Evolutionary conservation across 1,140 invertebrate species (phyloP).

Genomic region (Drosophila bocqueti): DNA sequence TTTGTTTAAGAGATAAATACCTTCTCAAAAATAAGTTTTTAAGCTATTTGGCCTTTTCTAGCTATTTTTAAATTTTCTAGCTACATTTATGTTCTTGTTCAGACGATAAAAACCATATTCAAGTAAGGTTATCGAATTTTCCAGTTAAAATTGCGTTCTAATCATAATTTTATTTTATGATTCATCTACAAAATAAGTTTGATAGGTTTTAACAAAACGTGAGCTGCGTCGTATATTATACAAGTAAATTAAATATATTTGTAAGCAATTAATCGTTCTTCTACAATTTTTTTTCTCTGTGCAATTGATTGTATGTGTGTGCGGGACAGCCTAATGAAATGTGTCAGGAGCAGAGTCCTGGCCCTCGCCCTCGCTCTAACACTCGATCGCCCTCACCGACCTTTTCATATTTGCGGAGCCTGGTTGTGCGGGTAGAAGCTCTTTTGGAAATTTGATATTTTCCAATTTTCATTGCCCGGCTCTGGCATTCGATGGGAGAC

Average conservation of each 20-base stretch:
- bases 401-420: constrained; percentile 41
- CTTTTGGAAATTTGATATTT: constrained; percentile 77
- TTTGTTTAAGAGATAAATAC: not conserved
- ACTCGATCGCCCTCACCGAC: constrained; percentile 63
- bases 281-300: not conserved
- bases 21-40: not conserved
- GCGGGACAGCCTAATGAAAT: constrained; percentile 71
- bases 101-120: not conserved
- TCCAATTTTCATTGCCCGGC: constrained; percentile 77
- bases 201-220: not conserved
- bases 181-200: not conserved
- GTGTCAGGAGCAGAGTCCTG: constrained; percentile 72
- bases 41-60: not conserved
- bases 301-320: constrained; percentile 28
- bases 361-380: constrained; percentile 25
- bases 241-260: too few relatives aligned
- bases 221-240: not conserved
- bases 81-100: not conserved
- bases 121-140: not conserved
- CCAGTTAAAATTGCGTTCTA: not conserved
- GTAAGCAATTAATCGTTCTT: not conserved
- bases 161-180: not conserved
- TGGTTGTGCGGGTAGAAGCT: constrained; percentile 16
- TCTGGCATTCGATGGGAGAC: constrained; percentile 60
- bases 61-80: not conserved